Conservation (phyloP, 2,888 invertebrate species). For the Ptilodon capucinus region DNA sequence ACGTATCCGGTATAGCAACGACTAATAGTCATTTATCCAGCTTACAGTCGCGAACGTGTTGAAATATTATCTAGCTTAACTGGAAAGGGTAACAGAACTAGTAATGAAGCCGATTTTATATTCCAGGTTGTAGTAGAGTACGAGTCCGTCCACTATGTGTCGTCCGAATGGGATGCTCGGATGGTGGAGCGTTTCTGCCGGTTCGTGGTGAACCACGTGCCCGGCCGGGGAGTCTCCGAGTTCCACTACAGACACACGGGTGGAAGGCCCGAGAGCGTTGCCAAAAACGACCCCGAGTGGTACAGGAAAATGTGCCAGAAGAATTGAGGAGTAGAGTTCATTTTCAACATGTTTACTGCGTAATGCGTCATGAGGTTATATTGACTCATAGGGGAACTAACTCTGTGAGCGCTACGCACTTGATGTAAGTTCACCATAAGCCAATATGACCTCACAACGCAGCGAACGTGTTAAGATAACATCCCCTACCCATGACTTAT, state of each 20-base stretch:
- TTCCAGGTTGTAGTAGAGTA: constrained; percentile 81
- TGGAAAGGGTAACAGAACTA: background rate
- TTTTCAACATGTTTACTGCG: too few species aligned
- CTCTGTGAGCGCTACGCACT: too few species aligned
- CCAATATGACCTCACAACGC: too few species aligned
- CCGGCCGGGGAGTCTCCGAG: constrained; percentile 88
- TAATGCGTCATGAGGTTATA: too few species aligned
- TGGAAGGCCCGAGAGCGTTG: constrained; percentile 76
- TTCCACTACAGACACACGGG: constrained; percentile 85
- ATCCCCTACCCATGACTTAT: too few species aligned
- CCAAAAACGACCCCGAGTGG: constrained; percentile 81
- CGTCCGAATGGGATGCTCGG: constrained; percentile 86
- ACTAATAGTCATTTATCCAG: too few species aligned
- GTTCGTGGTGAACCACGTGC: constrained; percentile 83
- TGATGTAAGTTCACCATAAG: too few species aligned
- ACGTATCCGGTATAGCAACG: too few species aligned
- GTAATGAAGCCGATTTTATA: background rate
- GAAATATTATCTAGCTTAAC: too few species aligned
- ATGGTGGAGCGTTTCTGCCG: constrained; percentile 84
- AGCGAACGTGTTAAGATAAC: too few species aligned
- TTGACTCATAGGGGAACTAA: too few species aligned
- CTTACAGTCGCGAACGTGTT: too few species aligned
- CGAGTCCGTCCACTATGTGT: constrained; percentile 84
- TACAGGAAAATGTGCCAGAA: constrained; percentile 74
- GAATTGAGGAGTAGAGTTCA: constrained; percentile 27